phyloP scores from a whole-genome alignment of 2,797 vertebrate genomes.

The Rhodeus uyekii region DNA sequence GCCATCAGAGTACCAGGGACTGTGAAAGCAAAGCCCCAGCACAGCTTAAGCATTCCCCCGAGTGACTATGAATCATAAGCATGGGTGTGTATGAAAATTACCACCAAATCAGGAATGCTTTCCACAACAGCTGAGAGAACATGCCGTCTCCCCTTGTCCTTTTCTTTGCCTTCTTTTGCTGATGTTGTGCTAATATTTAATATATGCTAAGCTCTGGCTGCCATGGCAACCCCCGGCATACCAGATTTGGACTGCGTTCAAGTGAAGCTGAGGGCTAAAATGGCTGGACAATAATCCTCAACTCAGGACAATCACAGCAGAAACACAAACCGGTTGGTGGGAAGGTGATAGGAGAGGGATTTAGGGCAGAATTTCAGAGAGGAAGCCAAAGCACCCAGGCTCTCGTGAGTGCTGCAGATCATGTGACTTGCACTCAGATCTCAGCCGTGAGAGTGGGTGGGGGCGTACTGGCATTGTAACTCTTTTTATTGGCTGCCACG shows the following conservation, averaged over 20 bases:
- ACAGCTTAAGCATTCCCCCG: slow-evolving; percentile 34
- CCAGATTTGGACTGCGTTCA: slow-evolving; percentile 74
- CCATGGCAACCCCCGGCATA: slow-evolving; percentile 75
- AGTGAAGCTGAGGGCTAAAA: slow-evolving; percentile 58
- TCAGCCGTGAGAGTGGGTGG: slow-evolving; percentile 46
- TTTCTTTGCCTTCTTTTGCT: slow-evolving; percentile 42
- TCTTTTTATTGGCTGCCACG: slow-evolving; percentile 37
- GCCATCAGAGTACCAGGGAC: slow-evolving; percentile 34
- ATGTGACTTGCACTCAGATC: slow-evolving; percentile 49
- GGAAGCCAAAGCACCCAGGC: slow-evolving; percentile 19
- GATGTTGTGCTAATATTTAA: slow-evolving; percentile 73
- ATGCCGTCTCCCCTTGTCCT: neutral
- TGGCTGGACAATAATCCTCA: slow-evolving; percentile 62
- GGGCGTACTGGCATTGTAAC: slow-evolving; percentile 42
- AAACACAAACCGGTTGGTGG: neutral
- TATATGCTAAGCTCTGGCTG: slow-evolving; percentile 81
- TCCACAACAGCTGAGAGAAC: slow-evolving; percentile 39
- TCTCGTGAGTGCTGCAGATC: slow-evolving; percentile 45
- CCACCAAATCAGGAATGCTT: slow-evolving; percentile 31
- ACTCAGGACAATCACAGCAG: slow-evolving; percentile 25
- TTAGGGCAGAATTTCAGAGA: slow-evolving; percentile 32
- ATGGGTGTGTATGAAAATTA: slow-evolving; percentile 38
- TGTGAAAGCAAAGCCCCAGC: slow-evolving; percentile 26
- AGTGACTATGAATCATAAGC: slow-evolving; percentile 41
- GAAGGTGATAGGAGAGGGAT: slow-evolving; percentile 41